A percentile compares a stretch with the other conserved stretches of the same genome.
Conservation (phyloP, 2,797 vertebrate species). For the Margarornis squamiger region DNA sequence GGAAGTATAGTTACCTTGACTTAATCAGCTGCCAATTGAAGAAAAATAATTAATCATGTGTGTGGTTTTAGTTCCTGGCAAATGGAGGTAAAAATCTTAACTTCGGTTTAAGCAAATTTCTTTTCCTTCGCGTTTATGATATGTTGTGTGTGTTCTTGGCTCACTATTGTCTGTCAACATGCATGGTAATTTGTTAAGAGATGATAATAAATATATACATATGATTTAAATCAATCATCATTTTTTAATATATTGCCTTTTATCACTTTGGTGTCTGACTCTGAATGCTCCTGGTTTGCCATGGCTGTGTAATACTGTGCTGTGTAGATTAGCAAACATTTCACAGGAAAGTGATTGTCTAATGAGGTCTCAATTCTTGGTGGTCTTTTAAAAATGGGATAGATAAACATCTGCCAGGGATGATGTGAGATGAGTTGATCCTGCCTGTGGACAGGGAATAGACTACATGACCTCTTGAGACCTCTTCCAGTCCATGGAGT, state of each 20-base stretch:
- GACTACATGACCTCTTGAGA: neutral
- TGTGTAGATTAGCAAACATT: neutral
- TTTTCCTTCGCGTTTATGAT: neutral
- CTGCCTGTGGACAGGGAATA: neutral
- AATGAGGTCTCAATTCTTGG: neutral
- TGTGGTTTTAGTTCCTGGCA: neutral
- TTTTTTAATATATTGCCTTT: neutral
- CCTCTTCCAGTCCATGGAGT: neutral
- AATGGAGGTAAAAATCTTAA: neutral
- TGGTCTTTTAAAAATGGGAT: neutral
- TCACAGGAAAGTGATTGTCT: neutral
- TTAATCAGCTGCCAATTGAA: neutral
- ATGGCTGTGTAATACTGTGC: neutral
- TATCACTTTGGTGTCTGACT: neutral
- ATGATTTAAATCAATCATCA: neutral
- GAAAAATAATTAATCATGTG: neutral
- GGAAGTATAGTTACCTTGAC: neutral
- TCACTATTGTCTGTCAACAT: neutral
- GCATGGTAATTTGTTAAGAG: neutral
- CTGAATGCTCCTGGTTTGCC: neutral
- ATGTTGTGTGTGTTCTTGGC: neutral
- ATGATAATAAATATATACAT: neutral
- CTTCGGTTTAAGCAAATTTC: neutral
- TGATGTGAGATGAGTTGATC: neutral
- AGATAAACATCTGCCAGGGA: constrained; percentile 30